Percentiles rank a stretch among this genome's conserved stretches.
Evolutionary conservation across 2,888 invertebrate species (phyloP).

Genomic region (Eristalis intricaria): DNA sequence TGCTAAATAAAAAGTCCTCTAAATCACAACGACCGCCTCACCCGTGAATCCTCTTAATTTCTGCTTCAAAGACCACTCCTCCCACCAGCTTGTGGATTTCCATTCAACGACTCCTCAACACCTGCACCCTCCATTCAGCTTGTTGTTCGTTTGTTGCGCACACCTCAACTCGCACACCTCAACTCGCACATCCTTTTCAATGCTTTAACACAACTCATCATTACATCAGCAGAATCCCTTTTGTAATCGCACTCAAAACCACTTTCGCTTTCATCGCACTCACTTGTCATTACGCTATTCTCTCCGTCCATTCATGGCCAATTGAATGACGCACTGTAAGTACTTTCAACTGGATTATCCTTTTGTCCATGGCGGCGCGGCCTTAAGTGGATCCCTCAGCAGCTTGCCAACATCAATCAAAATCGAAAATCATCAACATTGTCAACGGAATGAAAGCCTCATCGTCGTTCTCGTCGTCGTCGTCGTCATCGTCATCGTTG

Average conservation of each 20-base stretch:
- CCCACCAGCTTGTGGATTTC: too few relatives aligned
- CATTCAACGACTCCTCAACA: too few relatives aligned
- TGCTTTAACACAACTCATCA: not conserved
- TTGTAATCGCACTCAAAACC: not conserved
- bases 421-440: slow-evolving; percentile 22
- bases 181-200: not conserved
- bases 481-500: not conserved
- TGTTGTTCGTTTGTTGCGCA: too few relatives aligned
- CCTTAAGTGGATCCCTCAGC: not conserved
- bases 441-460: slow-evolving; percentile 8
- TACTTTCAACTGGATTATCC: slow-evolving; percentile 8
- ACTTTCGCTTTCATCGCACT: not conserved
- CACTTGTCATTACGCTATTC: not conserved
- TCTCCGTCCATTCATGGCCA: not conserved
- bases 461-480: not conserved
- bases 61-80: too few relatives aligned
- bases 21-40: too few relatives aligned
- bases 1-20: too few relatives aligned
- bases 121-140: too few relatives aligned
- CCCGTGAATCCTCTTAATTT: too few relatives aligned
- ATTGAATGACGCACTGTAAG: slow-evolving; percentile 1
- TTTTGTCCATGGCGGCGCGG: not conserved
- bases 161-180: not conserved
- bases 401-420: slow-evolving; percentile 11
- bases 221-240: not conserved